Percentiles rank a stretch among this genome's conserved stretches.
These are phyloP conservation scores for Xenopus laevis DNA, from an alignment of 2,113 vertebrate species.

Conservation along the genomic window DNA sequence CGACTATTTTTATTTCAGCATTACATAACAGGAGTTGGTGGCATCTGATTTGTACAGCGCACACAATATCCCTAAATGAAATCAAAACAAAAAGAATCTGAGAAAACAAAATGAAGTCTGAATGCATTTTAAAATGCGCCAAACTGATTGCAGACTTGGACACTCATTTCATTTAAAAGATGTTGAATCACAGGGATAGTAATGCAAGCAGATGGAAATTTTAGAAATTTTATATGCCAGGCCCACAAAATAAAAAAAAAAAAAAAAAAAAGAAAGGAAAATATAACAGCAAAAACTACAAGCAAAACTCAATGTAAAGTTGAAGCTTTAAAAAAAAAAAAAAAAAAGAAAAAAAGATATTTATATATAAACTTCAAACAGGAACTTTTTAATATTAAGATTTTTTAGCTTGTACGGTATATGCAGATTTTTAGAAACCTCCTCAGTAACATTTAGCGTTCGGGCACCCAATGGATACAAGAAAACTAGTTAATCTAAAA, in stretches of 20 bases:
- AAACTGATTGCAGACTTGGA: conserved; percentile 75
- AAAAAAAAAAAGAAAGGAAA: conserved; percentile 52
- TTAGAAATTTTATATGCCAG: conserved; percentile 67
- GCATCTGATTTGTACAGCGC: conserved; percentile 58
- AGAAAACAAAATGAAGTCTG: conserved; percentile 86
- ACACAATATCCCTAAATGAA: conserved; percentile 66
- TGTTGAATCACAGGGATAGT: conserved; percentile 73
- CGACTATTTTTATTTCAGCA: too few species aligned
- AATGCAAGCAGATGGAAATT: conserved; percentile 73
- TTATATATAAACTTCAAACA: too few species aligned
- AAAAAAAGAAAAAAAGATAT: too few species aligned
- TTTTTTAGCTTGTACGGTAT: too few species aligned
- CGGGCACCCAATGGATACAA: too few species aligned
- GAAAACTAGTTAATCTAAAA: too few species aligned
- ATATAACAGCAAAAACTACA: conserved; percentile 67
- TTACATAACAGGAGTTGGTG: too few species aligned
- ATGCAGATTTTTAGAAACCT: too few species aligned
- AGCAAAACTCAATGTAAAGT: conserved; percentile 18
- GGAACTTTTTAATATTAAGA: too few species aligned
- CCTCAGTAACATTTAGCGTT: too few species aligned
- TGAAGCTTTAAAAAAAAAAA: too few species aligned
- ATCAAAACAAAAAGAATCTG: conserved; percentile 71
- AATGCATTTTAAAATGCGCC: conserved; percentile 77
- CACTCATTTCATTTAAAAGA: conserved; percentile 71
- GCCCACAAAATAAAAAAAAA: conserved; percentile 61